phyloP scores from a whole-genome alignment of 2,113 vertebrate genomes.

The Chroicocephalus ridibundus region DNA sequence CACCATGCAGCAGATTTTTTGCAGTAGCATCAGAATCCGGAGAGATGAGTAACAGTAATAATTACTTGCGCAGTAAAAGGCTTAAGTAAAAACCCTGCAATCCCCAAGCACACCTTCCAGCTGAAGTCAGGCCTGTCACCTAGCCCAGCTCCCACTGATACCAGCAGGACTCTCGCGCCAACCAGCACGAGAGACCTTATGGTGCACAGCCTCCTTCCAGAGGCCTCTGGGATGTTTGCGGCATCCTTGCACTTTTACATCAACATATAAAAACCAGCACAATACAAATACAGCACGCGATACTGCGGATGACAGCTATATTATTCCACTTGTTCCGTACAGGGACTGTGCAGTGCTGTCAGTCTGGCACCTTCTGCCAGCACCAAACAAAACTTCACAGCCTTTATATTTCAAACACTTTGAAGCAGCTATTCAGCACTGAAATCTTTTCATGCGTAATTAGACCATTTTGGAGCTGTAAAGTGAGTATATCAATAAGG shows the following conservation, averaged over 20 bases:
- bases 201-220: not conserved
- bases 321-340: not conserved
- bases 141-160: not conserved
- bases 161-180: not conserved
- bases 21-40: not conserved
- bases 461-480: not conserved
- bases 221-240: not conserved
- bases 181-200: fast-evolving
- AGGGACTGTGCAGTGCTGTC: not conserved
- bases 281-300: not conserved
- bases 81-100: not conserved
- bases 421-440: not conserved
- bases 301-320: not conserved
- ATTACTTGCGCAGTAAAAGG: not conserved
- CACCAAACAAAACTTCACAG: not conserved
- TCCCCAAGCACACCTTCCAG: not conserved
- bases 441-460: not conserved
- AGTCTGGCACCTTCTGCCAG: not conserved
- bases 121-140: not conserved
- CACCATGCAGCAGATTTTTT: not conserved
- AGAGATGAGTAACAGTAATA: not conserved
- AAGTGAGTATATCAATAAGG: not conserved
- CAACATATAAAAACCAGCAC: not conserved
- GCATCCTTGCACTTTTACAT: not conserved
- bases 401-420: not conserved